These are phyloP conservation scores for Microctenopoma steveboyesi DNA, from an alignment of 2,797 vertebrate genomes.

Conservation along the genomic window DNA sequence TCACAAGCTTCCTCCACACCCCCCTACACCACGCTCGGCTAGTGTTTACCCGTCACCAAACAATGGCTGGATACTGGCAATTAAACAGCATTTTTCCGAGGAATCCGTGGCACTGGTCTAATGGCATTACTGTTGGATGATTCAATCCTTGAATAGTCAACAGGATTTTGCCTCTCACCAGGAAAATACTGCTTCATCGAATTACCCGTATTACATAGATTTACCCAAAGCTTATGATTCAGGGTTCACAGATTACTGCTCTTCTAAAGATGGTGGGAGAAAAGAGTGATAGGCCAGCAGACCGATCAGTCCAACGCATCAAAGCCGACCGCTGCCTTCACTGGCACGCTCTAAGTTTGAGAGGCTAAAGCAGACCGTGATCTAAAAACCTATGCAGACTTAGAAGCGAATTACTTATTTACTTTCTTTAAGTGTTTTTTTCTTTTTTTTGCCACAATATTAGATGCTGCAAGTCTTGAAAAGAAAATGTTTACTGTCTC, in stretches of 20 bases:
- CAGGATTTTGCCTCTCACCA: constrained; percentile 85
- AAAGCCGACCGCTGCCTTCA: constrained; percentile 22
- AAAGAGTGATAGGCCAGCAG: constrained; percentile 57
- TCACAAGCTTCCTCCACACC: constrained; percentile 72
- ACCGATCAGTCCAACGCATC: constrained; percentile 50
- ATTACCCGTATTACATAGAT: constrained; percentile 87
- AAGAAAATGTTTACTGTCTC: constrained; percentile 10
- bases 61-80: constrained; percentile 85
- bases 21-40: constrained; percentile 51
- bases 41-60: constrained; percentile 84
- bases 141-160: constrained; percentile 86
- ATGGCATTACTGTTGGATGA: constrained; percentile 86
- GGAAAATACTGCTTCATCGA: constrained; percentile 86
- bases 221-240: constrained; percentile 85
- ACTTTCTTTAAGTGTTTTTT: neutral
- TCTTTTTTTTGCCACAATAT: constrained; percentile 14
- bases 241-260: constrained; percentile 84
- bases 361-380: constrained; percentile 13
- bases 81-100: constrained; percentile 83
- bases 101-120: constrained; percentile 84
- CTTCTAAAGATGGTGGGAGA: constrained; percentile 73
- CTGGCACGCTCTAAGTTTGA: constrained; percentile 17
- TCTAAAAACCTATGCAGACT: constrained; percentile 35
- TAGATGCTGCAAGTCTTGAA: constrained; percentile 19
- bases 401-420: constrained; percentile 33